Conservation (phyloP, 2,888 invertebrate species). For the Isoperla grammatica region DNA sequence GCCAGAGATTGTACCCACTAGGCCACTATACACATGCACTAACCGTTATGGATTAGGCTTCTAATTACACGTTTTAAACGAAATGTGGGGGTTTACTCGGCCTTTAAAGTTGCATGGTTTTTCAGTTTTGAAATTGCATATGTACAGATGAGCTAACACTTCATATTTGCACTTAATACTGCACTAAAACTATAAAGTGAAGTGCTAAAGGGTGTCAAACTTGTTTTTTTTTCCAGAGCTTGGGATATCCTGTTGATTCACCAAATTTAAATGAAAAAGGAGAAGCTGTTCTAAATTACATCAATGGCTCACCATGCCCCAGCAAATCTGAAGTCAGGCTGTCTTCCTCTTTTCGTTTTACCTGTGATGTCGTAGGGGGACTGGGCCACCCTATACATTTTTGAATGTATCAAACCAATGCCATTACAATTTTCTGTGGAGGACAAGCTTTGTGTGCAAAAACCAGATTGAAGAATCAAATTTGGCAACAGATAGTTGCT, state of each 20-base stretch:
- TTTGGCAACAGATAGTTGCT: background rate
- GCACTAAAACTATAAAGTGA: too few relatives aligned
- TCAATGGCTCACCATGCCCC: constrained; percentile 2
- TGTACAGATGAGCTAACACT: too few relatives aligned
- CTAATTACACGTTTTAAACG: too few relatives aligned
- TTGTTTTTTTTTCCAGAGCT: constrained; percentile 15
- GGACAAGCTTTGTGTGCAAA: constrained; percentile 17
- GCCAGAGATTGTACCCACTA: too few relatives aligned
- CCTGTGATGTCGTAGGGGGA: background rate
- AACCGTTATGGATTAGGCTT: too few relatives aligned
- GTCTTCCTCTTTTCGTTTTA: constrained; percentile 3
- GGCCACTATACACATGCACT: too few relatives aligned
- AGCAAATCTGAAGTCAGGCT: background rate
- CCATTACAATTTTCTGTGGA: constrained; percentile 20
- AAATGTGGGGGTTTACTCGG: too few relatives aligned
- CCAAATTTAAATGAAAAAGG: background rate
- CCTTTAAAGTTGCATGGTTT: too few relatives aligned
- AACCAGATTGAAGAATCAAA: background rate
- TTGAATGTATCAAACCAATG: constrained; percentile 7
- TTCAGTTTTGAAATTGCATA: too few relatives aligned
- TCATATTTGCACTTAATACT: too few relatives aligned
- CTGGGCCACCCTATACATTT: constrained; percentile 17
- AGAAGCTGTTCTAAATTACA: constrained; percentile 4
- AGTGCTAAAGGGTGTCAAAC: too few relatives aligned
- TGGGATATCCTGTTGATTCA: constrained; percentile 13